These are phyloP conservation scores for Leptinotarsa tumamoca DNA, from an alignment of 2,888 invertebrate species.

Conservation along the genomic window DNA sequence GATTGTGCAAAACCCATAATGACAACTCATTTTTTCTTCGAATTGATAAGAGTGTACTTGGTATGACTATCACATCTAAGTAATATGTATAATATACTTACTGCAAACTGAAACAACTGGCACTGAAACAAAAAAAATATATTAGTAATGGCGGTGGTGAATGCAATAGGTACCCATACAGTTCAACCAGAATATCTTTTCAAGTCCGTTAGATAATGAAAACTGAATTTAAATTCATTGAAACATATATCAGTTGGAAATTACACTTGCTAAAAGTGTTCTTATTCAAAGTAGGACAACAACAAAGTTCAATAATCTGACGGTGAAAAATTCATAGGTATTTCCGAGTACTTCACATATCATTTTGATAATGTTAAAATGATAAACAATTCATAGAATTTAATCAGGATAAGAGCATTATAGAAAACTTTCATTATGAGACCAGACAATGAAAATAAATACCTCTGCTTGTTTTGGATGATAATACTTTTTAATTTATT, in stretches of 20 bases:
- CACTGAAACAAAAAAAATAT: slow-evolving; percentile 59
- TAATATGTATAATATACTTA: slow-evolving; percentile 54
- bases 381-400: not conserved
- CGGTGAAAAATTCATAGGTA: not conserved
- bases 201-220: no score
- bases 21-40: not conserved
- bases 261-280: no score
- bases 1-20: not conserved
- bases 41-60: not conserved
- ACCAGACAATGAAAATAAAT: no score
- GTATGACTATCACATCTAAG: not conserved
- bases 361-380: not conserved
- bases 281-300: no score
- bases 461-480: no score
- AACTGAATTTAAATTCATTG: no score
- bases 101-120: slow-evolving; percentile 64
- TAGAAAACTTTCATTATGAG: no score
- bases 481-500: no score
- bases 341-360: not conserved
- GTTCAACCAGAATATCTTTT: no score
- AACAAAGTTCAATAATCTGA: not conserved
- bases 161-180: no score
- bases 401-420: no score
- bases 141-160: slow-evolving; percentile 2
- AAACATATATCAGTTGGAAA: no score